Evolutionary conservation across 2,888 invertebrate species (phyloP), one percentile per base, ranked within the genome.

Genomic region (Hesperia comma): DNA sequence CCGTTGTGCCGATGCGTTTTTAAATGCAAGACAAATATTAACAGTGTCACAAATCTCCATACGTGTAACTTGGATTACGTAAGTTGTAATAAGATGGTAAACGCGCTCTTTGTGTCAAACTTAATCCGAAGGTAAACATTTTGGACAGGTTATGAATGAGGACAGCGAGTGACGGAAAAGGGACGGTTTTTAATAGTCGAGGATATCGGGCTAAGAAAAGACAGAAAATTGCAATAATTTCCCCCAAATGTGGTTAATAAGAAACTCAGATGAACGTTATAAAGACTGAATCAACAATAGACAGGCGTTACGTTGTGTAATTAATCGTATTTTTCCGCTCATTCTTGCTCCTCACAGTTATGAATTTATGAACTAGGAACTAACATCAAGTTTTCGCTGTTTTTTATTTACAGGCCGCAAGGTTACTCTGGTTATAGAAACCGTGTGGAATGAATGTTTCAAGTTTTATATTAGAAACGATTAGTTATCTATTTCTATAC

Each of bases 21-120:
- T 26, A 53, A 64, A 64, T 61, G 61, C 63, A 56, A 26, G 43
- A n/a, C 54, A 68, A 64, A 68, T 68, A 68, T 68, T 46, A 46
- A 60, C 63, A 46, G 15, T 46, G 43, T 32, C 43, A 32, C 46
- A 60, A 46, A 46, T 60, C 17, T 51, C 46, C 37, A 49, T 46
- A 15, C 17, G 10, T 10, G 32, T 14, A 37, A 8, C 46, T 10
- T 46, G 26, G 4, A 15, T 46, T 33, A 37, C 12, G 17, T 32
- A 60, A 60, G 10, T 46, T 32, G n/a, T n/a, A n/a, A 41, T 49
- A 33, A 37, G 21, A 57, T 41, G 21, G 21, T 19, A 57, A 57
- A 46, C 32, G 15, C 54, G 54, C 10, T 58, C 21, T 46, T 58
- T 43, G 58, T 41, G 46, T 26, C 58, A 26, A 17, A 15, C 12